Base-by-base conservation (phyloP, 2,888 invertebrate genomes). In the Drosophila fungiperda region DNA sequence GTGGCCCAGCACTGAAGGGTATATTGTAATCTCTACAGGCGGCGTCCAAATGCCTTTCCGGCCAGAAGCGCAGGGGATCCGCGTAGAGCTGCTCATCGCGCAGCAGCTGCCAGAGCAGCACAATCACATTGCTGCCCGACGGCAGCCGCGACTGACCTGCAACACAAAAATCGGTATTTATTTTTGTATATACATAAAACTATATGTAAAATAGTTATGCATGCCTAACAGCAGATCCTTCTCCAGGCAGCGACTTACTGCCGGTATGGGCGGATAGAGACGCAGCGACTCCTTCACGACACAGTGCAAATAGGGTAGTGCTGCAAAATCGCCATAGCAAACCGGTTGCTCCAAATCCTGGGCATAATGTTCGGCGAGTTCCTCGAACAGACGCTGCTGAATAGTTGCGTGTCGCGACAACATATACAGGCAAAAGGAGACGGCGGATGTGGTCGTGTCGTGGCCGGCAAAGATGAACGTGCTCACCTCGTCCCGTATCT, bases 401-500 rank as follows among this genome's bases (percentile, higher is more conserved):
- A 91, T 83, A 2, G 78, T 61, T 2, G 76, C 71, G 78, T 93
- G 87, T 2, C 90, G 80, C 0, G 93, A 92, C 33, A 93, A 71
- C 20, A 89, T 75, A 50, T 91, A 92, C 2, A 93, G 69, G 8
- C 91, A 87, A 54, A 93, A 93, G 8, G 91, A 90, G 8, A 87
- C 91, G 4, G 91, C 93, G 6, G 92, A 91, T 4, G 92, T 92
- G 40, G 92, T 93, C 2, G 93, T 93, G 38, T 93, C 93, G 60
- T 93, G 93, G 2, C 93, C 93, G 59, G 95, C 96, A 91, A 96
- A 96, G 94, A 96, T 95, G 82, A 96, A 96, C 0, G 96, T 96
- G 79, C 96, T 95, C 0, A 96, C 95, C 93, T 96, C 96, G 87
- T 96, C 95, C 54, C 95, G 93, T 26, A 96, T 94, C 65, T 95